Conservation (phyloP, 2,113 vertebrate species). For the Barbus barbus region DNA sequence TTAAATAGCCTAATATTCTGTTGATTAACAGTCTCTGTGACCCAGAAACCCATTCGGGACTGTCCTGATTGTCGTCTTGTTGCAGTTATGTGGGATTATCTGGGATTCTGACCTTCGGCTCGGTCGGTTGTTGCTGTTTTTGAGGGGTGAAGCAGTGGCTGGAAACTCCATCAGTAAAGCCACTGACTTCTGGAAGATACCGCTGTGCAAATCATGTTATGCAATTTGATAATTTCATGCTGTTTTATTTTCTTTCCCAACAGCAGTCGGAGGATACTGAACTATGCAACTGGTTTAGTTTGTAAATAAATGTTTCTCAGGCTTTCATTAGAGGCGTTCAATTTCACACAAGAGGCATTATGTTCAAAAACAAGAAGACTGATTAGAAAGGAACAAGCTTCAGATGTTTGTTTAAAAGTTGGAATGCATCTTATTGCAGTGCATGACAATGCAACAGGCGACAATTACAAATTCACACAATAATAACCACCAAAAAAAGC, state of each 20-base stretch:
- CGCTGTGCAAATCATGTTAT: slow-evolving; percentile 47
- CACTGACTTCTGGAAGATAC: slow-evolving; percentile 58
- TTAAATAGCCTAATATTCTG: neutral
- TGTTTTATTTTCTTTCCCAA: slow-evolving; percentile 42
- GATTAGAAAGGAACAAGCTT: no score
- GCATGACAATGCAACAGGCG: no score
- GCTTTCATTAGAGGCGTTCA: no score
- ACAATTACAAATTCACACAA: no score
- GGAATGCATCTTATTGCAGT: no score
- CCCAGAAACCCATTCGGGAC: neutral
- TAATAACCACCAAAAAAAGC: no score
- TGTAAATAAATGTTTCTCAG: neutral
- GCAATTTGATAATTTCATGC: slow-evolving; percentile 38
- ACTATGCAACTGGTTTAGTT: neutral
- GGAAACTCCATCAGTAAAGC: slow-evolving; percentile 60
- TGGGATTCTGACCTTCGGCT: neutral
- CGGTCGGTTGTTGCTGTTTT: no score
- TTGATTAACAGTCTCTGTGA: neutral
- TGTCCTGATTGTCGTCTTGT: neutral
- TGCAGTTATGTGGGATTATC: neutral
- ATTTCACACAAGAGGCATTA: no score
- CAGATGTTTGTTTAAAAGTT: no score
- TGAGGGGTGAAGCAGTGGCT: slow-evolving; percentile 38
- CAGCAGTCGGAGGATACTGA: slow-evolving; percentile 28
- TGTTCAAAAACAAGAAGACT: no score